Evolutionary conservation across 2,797 vertebrate genomes (phyloP), one percentile per base, ranked within the genome.

Genomic region (Eupleurogrammus muticus): DNA sequence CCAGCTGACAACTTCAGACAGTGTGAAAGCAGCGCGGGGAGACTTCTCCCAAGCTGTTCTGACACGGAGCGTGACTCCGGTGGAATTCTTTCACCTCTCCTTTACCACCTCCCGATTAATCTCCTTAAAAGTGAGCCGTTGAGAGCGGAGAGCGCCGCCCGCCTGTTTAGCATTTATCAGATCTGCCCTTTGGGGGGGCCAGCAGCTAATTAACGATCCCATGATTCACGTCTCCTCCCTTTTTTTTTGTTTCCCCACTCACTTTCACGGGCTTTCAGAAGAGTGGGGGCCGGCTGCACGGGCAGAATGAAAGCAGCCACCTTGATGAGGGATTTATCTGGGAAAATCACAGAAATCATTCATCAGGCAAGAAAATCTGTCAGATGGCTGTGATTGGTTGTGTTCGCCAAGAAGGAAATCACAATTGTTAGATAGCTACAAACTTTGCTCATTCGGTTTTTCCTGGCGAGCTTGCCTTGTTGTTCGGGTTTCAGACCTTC

Each of bases 11-110:
- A 66, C 61, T 78, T 69, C 56, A 76, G 81, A 84, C 70, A 34
- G 42, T n/a, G 60, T 56, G 74, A 62, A 59, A 65, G 64, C 48
- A 57, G 65, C 42, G 46, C 63, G 20, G 51, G 8, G 63, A 72
- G 52, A 73, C 80, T 86, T 89, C 52, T 65, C 76, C 71, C 59
- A 14, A 90, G 75, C 74, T 78, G 74, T 84, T 86, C 70, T 67
- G 74, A 83, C 79, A 62, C n/a, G 7, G 63, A 88, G 86, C 82
- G 81, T 88, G 84, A 90, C 80, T 87, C 44, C 4, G 70, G 75
- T 60, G 60, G 73, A 85, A 83, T 86, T 87, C 84, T 70, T 87
- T 87, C 79, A 61, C 68, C 70, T 79, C 54, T 61, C 28, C 38
- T 61, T 49, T 56, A 53, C 72, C 34, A 79, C 59, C 70, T 72